phyloP scores from a whole-genome alignment of 2,888 invertebrate species.

The Microdon myrmicae region DNA sequence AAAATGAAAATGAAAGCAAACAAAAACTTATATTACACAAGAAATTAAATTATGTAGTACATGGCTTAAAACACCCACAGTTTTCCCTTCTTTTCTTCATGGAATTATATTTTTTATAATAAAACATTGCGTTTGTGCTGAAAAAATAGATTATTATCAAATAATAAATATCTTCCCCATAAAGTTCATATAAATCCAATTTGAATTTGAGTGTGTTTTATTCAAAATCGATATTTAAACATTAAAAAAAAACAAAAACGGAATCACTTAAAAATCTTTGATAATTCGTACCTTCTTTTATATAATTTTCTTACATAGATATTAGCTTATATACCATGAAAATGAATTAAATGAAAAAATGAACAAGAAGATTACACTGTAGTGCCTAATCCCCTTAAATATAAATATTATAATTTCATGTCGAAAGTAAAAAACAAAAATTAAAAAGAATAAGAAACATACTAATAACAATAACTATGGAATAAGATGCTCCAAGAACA shows the following conservation, averaged over 20 bases:
- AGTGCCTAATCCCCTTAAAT: conserved; percentile 58
- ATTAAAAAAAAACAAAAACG: too few relatives aligned
- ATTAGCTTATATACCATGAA: conserved; percentile 49
- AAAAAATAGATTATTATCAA: conserved; percentile 48
- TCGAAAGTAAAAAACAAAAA: conserved; percentile 43
- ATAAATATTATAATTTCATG: conserved; percentile 49
- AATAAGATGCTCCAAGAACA: too few relatives aligned
- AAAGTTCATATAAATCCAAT: background rate
- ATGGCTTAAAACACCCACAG: conserved; percentile 45
- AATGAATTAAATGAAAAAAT: conserved; percentile 47
- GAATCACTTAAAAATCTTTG: conserved; percentile 9
- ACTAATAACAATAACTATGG: conserved; percentile 53
- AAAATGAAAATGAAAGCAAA: conserved; percentile 29
- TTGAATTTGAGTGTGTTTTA: background rate
- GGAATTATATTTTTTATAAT: conserved; percentile 17
- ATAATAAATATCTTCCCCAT: conserved; percentile 15
- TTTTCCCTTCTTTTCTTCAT: conserved; percentile 28
- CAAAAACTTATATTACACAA: conserved; percentile 36
- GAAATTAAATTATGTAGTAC: conserved; percentile 40
- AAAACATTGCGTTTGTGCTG: conserved; percentile 37
- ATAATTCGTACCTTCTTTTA: conserved; percentile 10
- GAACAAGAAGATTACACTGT: conserved; percentile 55
- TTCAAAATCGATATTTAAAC: too few relatives aligned
- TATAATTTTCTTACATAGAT: conserved; percentile 23
- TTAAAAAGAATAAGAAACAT: conserved; percentile 53